Base-by-base conservation (phyloP, 2,797 vertebrate genomes). In the Carcharodon carcharias region DNA sequence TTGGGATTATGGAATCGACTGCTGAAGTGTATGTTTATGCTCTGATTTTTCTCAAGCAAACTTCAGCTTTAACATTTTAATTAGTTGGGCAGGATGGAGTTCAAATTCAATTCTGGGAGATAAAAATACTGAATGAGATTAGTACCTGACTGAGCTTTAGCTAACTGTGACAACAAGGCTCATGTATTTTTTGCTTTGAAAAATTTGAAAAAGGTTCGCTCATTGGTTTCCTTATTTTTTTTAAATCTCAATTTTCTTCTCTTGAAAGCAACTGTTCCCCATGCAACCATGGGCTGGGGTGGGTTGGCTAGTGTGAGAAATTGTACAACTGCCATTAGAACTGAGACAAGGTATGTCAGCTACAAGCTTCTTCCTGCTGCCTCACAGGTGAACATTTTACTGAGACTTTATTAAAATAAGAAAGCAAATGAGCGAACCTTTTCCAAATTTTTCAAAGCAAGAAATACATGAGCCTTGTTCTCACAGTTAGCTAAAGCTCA, bases 1-100 rank as follows among this genome's bases (percentile, higher is more conserved):
- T n/a, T 92, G 89, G 63, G 89, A 61, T 63, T 61, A 58, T 85
- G 50, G 58, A 88, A 88, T 92, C 89, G n/a, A 61, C 88, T 16
- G 54, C 35, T 40, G 21, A 82, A 82, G 4, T 82, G 77, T 82
- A 45, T 45, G 21, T n/a, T n/a, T 16, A 61, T 35, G 35, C 35
- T 63, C 63, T 61, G 61, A 63, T 16, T 35, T n/a, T 92, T 35
- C 4, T 63, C 35, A 28, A 92, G 56, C 61, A 63, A 92, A 63
- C 31, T 63, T 63, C 56, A 92, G 35, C 11, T 14, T n/a, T 92
- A 21, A n/a, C 35, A 85, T n/a, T 63, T 63, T n/a, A 92, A 58
- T 31, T 63, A n/a, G 28, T 92, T 92, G 89, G 58, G 16, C 89
- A 63, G n/a, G 35, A 21, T 63, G 35, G 89, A 28, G 63, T n/a